These are phyloP conservation scores for Herminia tarsipennalis DNA, from an alignment of 2,888 invertebrate species.

Conservation along the genomic window DNA sequence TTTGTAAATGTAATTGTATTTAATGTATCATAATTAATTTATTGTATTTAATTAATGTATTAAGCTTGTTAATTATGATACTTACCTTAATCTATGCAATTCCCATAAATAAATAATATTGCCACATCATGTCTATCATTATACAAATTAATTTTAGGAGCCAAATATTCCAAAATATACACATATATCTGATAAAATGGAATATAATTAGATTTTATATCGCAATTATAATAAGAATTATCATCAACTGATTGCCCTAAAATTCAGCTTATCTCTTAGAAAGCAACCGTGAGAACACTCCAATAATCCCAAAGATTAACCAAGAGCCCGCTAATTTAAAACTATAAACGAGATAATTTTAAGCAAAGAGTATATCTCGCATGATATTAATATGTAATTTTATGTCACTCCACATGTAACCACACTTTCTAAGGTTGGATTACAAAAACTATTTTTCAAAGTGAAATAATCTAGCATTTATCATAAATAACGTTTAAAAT, in stretches of 20 bases:
- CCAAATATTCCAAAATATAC: no score
- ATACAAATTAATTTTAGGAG: no score
- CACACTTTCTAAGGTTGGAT: conserved; percentile 39
- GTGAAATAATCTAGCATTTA: conserved; percentile 41
- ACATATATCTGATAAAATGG: no score
- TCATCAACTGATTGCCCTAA: background rate
- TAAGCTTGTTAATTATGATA: no score
- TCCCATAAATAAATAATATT: no score
- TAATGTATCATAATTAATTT: no score
- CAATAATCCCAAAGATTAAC: background rate
- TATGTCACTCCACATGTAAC: conserved; percentile 14
- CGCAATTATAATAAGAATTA: no score
- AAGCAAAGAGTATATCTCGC: conserved; percentile 4
- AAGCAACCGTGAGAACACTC: conserved; percentile 6
- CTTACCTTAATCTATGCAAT: no score
- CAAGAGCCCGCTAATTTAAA: conserved; percentile 14
- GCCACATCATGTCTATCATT: no score
- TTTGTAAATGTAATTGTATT: no score
- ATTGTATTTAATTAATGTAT: no score
- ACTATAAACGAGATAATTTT: conserved; percentile 20
- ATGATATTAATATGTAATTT: conserved; percentile 29
- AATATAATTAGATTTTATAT: no score
- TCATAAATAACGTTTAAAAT: conserved; percentile 48
- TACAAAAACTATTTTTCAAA: conserved; percentile 43
- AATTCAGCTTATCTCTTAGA: background rate